Evolutionary conservation across 2,113 vertebrate genomes (phyloP).

Genomic region (Petromus typicus): DNA sequence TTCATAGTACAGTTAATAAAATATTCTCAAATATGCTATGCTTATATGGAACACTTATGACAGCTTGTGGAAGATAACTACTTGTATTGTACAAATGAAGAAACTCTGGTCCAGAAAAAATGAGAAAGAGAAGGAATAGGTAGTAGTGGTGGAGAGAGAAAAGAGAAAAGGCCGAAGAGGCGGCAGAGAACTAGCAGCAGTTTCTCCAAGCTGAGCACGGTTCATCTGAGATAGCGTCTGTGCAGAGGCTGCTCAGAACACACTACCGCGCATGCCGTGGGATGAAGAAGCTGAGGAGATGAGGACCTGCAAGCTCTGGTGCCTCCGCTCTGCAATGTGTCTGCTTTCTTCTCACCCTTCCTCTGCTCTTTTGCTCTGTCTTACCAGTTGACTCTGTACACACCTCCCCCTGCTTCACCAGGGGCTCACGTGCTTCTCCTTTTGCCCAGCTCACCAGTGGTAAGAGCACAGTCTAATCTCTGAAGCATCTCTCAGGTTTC

Average conservation of each 20-base stretch:
- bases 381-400: neutral
- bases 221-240: neutral
- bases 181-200: neutral
- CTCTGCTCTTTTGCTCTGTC: neutral
- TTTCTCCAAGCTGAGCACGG: neutral
- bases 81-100: neutral
- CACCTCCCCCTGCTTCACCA: neutral
- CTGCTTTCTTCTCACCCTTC: neutral
- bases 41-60: neutral
- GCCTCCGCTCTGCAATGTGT: neutral
- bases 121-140: neutral
- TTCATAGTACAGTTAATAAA: neutral
- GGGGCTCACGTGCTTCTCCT: neutral
- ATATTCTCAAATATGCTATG: neutral
- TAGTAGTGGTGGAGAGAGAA: neutral
- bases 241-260: neutral
- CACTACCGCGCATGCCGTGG: neutral
- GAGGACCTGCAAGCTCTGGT: neutral
- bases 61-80: neutral
- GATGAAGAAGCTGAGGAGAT: neutral
- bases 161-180: accelerated
- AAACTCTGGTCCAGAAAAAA: neutral
- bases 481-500: neutral
- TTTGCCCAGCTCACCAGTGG: neutral
- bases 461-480: neutral